A percentile compares a stretch with the other conserved stretches of the same genome.
Evolutionary conservation across 2,797 vertebrate species (phyloP).

Genomic region (Tadarida brasiliensis): DNA sequence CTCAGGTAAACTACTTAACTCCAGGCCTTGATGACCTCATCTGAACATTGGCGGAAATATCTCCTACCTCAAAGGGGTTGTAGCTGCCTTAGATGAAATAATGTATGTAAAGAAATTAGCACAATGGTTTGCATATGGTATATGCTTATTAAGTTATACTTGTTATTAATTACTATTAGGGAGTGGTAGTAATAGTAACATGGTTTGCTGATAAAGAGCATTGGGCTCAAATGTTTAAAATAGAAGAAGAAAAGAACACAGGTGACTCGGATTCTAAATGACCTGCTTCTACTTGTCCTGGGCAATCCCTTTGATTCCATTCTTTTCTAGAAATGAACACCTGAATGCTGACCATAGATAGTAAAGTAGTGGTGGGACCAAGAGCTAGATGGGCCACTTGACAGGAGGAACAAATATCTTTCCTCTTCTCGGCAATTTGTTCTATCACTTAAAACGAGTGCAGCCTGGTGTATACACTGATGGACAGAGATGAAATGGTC

Average conservation of each 20-base stretch:
- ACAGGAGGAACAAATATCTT: not conserved
- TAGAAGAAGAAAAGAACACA: not conserved
- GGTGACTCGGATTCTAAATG: not conserved
- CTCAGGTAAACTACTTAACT: not conserved
- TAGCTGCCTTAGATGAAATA: not conserved
- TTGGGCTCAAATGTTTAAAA: conserved; percentile 38
- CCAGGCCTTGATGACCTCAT: not conserved
- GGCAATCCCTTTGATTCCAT: not conserved
- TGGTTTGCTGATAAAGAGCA: not conserved
- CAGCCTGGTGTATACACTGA: not conserved
- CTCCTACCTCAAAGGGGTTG: not conserved
- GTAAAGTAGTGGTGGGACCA: not conserved
- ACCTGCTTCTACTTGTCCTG: not conserved
- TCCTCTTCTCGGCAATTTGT: not conserved
- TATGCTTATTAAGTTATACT: not conserved
- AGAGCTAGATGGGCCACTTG: not conserved
- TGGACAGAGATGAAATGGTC: not conserved
- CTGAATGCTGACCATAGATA: not conserved
- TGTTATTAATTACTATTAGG: not conserved
- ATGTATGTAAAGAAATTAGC: conserved; percentile 26
- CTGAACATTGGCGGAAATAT: not conserved
- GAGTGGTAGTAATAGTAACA: not conserved
- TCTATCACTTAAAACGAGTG: not conserved
- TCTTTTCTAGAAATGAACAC: not conserved
- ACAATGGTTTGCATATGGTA: not conserved